Percentiles rank a stretch among this genome's conserved stretches.
phyloP scores from a whole-genome alignment of 2,113 vertebrate species.

The Pelecanus crispus region DNA sequence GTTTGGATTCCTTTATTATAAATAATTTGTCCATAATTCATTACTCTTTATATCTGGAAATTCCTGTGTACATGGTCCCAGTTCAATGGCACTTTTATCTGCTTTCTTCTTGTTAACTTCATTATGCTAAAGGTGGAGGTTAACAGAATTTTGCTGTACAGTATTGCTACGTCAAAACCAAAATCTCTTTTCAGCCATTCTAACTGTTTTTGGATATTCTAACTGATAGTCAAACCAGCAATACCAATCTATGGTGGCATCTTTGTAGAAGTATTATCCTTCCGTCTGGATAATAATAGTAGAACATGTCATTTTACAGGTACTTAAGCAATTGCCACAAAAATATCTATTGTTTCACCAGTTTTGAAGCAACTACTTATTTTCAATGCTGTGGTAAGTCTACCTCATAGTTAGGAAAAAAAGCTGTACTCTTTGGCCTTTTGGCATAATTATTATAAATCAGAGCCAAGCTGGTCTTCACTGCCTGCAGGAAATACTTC shows the following conservation, averaged over 20 bases:
- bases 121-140: background rate
- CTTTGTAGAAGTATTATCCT: background rate
- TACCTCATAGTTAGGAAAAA: background rate
- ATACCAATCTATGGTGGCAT: background rate
- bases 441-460: background rate
- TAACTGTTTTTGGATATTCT: background rate
- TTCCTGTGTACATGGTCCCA: background rate
- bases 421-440: background rate
- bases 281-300: background rate
- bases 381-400: background rate
- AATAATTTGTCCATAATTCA: background rate
- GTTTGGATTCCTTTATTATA: background rate
- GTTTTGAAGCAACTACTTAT: background rate
- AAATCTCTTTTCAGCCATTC: background rate
- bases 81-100: background rate
- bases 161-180: background rate
- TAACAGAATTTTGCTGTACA: background rate
- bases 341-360: background rate
- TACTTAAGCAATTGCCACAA: background rate
- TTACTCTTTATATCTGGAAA: background rate
- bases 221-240: background rate
- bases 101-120: background rate
- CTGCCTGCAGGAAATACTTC: background rate
- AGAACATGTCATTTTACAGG: background rate
- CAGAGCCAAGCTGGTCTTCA: background rate